These are phyloP conservation scores for Siphamia tubifer DNA, from an alignment of 2,113 vertebrate species.

Conservation along the genomic window DNA sequence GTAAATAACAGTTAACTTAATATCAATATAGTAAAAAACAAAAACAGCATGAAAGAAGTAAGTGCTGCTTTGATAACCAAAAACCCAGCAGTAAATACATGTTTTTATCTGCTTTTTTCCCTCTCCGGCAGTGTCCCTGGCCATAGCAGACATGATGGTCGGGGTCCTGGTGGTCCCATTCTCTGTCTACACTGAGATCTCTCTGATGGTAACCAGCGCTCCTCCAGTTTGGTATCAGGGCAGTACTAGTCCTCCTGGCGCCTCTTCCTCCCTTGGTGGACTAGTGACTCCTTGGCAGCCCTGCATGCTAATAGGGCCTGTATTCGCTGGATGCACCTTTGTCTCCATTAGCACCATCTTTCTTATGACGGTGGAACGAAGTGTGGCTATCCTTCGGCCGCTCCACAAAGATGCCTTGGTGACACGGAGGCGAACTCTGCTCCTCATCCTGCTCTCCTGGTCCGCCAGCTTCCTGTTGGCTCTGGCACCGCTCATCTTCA, in stretches of 20 bases:
- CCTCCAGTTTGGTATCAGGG: conserved; percentile 73
- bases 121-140: conserved; percentile 77
- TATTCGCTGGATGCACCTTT: conserved; percentile 87
- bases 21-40: no score
- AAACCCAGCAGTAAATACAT: no score
- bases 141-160: conserved; percentile 83
- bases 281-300: conserved; percentile 66
- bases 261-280: conserved; percentile 4
- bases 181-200: conserved; percentile 83
- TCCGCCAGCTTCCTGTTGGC: conserved; percentile 79
- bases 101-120: conserved; percentile 20
- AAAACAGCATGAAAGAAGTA: no score
- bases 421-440: conserved; percentile 74
- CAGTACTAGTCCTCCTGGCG: conserved; percentile 9
- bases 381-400: conserved; percentile 82
- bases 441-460: conserved; percentile 83
- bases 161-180: conserved; percentile 83
- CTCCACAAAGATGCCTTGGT: conserved; percentile 82
- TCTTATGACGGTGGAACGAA: conserved; percentile 83
- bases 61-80: no score
- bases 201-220: conserved; percentile 72
- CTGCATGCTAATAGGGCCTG: conserved; percentile 82
- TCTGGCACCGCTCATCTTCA: conserved; percentile 74
- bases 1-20: no score
- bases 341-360: conserved; percentile 88